phyloP scores from a whole-genome alignment of 2,113 vertebrate genomes.

The Chrysochloris asiatica region DNA sequence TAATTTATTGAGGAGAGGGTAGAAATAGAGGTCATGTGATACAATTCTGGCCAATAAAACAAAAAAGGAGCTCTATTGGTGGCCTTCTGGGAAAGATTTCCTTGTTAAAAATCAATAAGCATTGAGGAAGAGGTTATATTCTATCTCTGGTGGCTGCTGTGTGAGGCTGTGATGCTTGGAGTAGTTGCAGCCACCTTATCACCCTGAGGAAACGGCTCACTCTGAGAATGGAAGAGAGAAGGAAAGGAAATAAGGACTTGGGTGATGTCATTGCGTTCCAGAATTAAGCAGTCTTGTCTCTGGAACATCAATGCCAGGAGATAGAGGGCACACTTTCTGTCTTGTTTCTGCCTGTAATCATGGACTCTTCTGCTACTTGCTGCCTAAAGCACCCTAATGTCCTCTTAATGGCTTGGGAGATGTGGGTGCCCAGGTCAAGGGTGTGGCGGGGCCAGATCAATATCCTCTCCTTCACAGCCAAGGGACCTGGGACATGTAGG shows the following conservation, averaged over 20 bases:
- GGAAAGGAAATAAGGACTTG: background rate
- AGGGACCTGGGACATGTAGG: background rate
- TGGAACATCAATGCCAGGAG: background rate
- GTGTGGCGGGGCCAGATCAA: background rate
- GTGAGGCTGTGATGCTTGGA: constrained; percentile 7
- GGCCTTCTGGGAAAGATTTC: background rate
- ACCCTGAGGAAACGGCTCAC: background rate
- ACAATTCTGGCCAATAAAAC: background rate
- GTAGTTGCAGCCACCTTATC: background rate
- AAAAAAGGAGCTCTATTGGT: background rate
- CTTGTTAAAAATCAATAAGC: constrained; percentile 26
- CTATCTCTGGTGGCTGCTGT: background rate
- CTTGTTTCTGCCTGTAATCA: rapidly evolving
- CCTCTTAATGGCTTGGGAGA: background rate
- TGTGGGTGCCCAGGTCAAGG: background rate
- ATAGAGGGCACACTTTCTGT: background rate
- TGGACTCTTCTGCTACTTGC: background rate
- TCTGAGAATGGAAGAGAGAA: background rate
- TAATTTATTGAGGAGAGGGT: no score
- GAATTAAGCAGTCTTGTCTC: background rate
- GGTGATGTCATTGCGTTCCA: background rate
- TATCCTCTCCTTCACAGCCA: no score
- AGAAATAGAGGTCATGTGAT: background rate
- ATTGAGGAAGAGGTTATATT: background rate
- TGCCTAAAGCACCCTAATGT: background rate